phyloP scores from a whole-genome alignment of 2,888 invertebrate genomes.

The Luperina nickerlii region DNA sequence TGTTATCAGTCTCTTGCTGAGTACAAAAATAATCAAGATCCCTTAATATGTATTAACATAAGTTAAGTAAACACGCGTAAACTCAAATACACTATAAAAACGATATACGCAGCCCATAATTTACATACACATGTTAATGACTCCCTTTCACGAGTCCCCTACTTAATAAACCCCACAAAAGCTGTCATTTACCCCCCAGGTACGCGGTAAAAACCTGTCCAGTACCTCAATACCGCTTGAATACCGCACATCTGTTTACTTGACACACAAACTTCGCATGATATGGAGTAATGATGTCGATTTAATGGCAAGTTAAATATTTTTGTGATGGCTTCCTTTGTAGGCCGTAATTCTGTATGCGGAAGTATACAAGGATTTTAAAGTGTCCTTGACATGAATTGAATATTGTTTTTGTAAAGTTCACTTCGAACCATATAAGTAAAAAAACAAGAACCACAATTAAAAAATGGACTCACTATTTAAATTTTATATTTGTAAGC shows the following conservation, averaged over 20 bases:
- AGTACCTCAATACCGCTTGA: slow-evolving; percentile 40
- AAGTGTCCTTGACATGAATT: slow-evolving; percentile 37
- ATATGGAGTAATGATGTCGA: slow-evolving; percentile 45
- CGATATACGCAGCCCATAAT: slow-evolving; percentile 13
- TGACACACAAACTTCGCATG: slow-evolving; percentile 55
- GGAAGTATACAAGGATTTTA: slow-evolving; percentile 4
- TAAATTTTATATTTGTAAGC: not conserved
- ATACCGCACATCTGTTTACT: slow-evolving; percentile 43
- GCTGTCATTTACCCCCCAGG: slow-evolving; percentile 37
- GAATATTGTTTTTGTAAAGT: not conserved
- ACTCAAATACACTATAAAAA: slow-evolving; percentile 31
- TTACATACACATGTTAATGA: slow-evolving; percentile 48
- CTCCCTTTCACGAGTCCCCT: slow-evolving; percentile 45
- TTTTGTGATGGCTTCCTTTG: slow-evolving; percentile 40
- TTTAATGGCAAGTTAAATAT: slow-evolving; percentile 35
- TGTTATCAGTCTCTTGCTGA: not conserved
- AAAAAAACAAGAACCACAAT: not conserved
- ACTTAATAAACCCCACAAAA: slow-evolving; percentile 53
- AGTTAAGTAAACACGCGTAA: slow-evolving; percentile 3
- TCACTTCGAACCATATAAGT: not conserved
- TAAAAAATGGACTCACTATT: not conserved
- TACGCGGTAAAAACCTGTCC: slow-evolving; percentile 54
- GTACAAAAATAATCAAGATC: not conserved
- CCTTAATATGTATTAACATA: not conserved
- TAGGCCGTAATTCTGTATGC: not conserved